phyloP scores from a whole-genome alignment of 2,888 invertebrate genomes.

The Psylliodes chrysocephalus region DNA sequence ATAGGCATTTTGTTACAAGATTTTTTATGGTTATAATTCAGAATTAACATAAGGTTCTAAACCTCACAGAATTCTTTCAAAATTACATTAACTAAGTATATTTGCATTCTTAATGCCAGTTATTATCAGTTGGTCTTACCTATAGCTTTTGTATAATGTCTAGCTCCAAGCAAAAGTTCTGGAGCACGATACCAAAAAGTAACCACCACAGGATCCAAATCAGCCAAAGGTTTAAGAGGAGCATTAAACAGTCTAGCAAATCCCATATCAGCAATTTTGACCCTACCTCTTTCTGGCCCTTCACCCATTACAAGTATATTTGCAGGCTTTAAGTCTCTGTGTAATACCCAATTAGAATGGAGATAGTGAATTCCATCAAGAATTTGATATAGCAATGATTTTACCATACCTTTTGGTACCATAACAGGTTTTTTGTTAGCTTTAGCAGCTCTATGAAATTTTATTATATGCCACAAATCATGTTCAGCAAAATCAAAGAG shows the following conservation, averaged over 20 bases:
- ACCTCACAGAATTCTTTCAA: too few relatives aligned
- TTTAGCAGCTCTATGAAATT: constrained; percentile 97
- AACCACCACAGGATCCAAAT: constrained; percentile 98
- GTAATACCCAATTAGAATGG: constrained; percentile 98
- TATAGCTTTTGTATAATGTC: constrained; percentile 98
- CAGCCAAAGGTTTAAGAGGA: constrained; percentile 96
- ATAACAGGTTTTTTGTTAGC: constrained; percentile 96
- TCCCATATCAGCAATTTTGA: constrained; percentile 99
- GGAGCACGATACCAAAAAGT: constrained; percentile 99
- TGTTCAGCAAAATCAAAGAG: constrained; percentile 99
- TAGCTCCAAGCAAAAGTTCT: constrained; percentile 90
- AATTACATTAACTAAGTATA: too few relatives aligned
- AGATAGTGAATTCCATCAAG: constrained; percentile 98
- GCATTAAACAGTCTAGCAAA: constrained; percentile 98
- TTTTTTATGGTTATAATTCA: too few relatives aligned
- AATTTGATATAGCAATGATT: constrained; percentile 96
- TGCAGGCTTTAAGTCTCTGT: constrained; percentile 98
- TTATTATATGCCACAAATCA: constrained; percentile 99
- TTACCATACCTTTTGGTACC: constrained; percentile 97
- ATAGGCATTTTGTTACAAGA: too few relatives aligned
- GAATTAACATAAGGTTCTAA: too few relatives aligned
- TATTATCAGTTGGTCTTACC: too few relatives aligned
- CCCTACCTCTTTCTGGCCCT: constrained; percentile 94
- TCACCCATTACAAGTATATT: constrained; percentile 99
- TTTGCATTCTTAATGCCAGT: too few relatives aligned